Base-by-base conservation (phyloP, 2,888 invertebrate genomes). In the Drosophila atripex region DNA sequence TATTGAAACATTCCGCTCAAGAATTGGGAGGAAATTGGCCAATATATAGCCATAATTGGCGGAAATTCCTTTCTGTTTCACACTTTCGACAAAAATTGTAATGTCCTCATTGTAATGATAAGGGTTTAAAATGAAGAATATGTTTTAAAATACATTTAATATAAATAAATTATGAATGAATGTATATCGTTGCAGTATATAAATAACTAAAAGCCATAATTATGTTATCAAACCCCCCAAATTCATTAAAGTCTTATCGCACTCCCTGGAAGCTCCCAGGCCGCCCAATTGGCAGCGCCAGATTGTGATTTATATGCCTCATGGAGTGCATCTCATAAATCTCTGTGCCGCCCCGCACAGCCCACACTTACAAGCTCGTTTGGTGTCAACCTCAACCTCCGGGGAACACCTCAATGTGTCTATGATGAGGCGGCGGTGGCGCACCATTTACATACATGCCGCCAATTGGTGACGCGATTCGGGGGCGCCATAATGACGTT, bases 301-400 rank as follows among this genome's bases (percentile, higher is more conserved):
- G 58, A 68, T 68, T 58, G 69, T 69, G 68, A 68, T 68, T 70
- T 68, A 68, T 68, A 35, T 64, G 53, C 53, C 64, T 52, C 25
- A 32, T 65, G 65, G 65, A 52, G 65, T 64, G 50, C 51, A 57
- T 28, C 30, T 35, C 68, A 68, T 68, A 68, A 68, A 68, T 68
- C 58, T 69, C 51, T 45, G 35, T 11, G 3, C 25, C 23, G 35
- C 35, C 46, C 28, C 28, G 9, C 28, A 49, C 12, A 35, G 16
- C 16, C 28, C 63, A 38, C 45, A 69, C 51, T 69, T 69, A 58
- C 58, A 69, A 58, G 70, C 70, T 69, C 58, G 51, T 68, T 69
- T 57, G 58, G 58, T 69, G 58, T 58, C 47, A 59, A 52, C 59
- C 60, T 32, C 39, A 61, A 59, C 60, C 46, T 21, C 51, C 16